Base-by-base conservation (phyloP, 2,797 vertebrate species). In the Chlorospingus semifuscus region DNA sequence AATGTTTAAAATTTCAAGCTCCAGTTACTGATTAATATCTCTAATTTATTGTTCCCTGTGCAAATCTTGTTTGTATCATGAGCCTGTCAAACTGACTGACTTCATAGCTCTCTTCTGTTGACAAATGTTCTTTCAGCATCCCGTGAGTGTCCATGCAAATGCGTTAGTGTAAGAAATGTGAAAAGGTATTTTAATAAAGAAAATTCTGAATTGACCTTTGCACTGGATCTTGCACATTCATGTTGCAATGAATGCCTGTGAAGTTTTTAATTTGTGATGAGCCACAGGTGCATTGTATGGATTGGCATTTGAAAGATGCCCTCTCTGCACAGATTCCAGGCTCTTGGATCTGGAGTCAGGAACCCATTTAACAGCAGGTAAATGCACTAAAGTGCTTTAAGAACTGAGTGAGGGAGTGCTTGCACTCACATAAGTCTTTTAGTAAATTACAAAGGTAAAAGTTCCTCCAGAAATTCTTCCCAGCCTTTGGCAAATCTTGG, bases 21-120 rank as follows among this genome's bases (percentile, higher is more conserved):
- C 92, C 26, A 37, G 39, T 95, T 94, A 93, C 89, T 93, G 93
- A 95, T 89, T 91, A 94, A 44, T 95, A 89, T 85, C 90, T 95
- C 86, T 97, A 96, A 98, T 97, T 98, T 98, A 98, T 98, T 98
- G 92, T 97, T 96, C 95, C 91, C 94, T 95, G 80, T 93, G 91
- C 93, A 95, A 95, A 71, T 85, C 75, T 91, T 88, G 77, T 94
- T 96, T 93, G n/a, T 95, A 90, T 77, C 84, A 59, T 47, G 66
- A 80, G 41, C 81, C 70, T 90, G 86, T 95, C 53, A 89, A 69
- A 63, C 66, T 71, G 70, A 63, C 76, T 87, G 89, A 75, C 63
- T 89, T 94, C 77, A 92, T 24, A 60, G 19, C 30, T 44, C 55
- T 55, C 27, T 87, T 83, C 80, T 39, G 34, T 85, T 42, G 65